Evolutionary conservation across 2,888 invertebrate genomes (phyloP), one percentile per base, ranked within the genome.

Genomic region (Trichopoda pennipes): DNA sequence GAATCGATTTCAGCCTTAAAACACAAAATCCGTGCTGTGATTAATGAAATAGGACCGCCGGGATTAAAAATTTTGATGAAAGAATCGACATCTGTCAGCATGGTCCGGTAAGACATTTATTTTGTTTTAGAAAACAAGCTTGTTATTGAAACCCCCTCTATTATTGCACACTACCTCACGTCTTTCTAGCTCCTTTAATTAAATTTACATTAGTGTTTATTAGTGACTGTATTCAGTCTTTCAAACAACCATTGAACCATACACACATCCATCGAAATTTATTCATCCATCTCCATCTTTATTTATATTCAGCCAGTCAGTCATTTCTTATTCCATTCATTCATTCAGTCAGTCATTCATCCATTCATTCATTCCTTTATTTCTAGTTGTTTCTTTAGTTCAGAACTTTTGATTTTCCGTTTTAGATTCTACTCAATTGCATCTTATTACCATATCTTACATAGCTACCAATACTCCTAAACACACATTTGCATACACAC

Each of bases 381-480:
- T 51, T n/a, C 53, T 28, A 66, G 42, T 75, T 78, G 64, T 81
- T 66, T 70, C 78, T 66, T 78, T 49, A 72, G 72, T 80, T 83
- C 47, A 72, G 56, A 80, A 83, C 75, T 83, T 83, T 78, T 82
- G 78, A 75, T 79, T 82, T 82, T 72, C 35, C 66, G 72, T 83
- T 83, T 76, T 73, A 64, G 61, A 80, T 83, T 83, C 80, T 83
- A 79, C 76, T 80, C 76, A 83, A 83, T 83, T 83, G 75, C 82
- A 73, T 83, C 75, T 83, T 79, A 80, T 81, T 78, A 81, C 78
- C 64, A 78, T 51, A 80, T 55, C 49, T 55, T n/a, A 75, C 72
- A 78, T 49, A 32, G 16, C 49, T 14, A 55, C 47, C 8, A 38
- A 8, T 19, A 32, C n/a, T n/a, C n/a, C n/a, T n/a, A n/a, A n/a